These are phyloP conservation scores for Acipenser ruthenus DNA, from an alignment of 2,797 vertebrate species.

Conservation along the genomic window DNA sequence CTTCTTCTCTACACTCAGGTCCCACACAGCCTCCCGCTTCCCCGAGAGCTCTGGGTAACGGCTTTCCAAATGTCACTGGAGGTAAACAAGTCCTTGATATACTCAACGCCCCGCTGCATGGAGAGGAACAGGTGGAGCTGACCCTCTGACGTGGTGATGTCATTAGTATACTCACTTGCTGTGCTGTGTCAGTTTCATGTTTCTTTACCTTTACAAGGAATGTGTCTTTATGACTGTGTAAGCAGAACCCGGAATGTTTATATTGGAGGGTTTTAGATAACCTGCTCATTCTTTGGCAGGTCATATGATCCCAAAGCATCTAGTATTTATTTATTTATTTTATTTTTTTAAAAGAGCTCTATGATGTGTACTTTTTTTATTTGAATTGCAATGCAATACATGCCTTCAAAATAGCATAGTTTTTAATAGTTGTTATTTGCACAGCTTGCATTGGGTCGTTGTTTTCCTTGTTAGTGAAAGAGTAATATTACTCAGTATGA, in stretches of 20 bases:
- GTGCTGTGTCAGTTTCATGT: constrained; percentile 47
- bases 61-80: constrained; percentile 69
- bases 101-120: constrained; percentile 58
- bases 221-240: constrained; percentile 41
- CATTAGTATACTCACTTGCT: constrained; percentile 52
- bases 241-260: constrained; percentile 21
- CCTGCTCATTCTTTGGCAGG: background rate
- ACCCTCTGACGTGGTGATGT: constrained; percentile 49
- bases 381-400: no score
- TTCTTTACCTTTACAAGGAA: constrained; percentile 37
- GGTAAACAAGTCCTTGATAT: constrained; percentile 61
- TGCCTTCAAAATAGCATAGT: no score
- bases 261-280: background rate
- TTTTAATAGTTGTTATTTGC: no score
- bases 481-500: background rate
- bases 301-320: background rate
- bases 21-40: constrained; percentile 52
- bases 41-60: constrained; percentile 56
- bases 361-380: no score
- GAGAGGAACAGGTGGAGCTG: constrained; percentile 65
- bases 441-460: no score
- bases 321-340: constrained; percentile 12
- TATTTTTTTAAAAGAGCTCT: background rate
- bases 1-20: constrained; percentile 63
- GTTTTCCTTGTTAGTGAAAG: no score